These are phyloP conservation scores for Spea multiplicata DNA, from an alignment of 2,113 vertebrate genomes.

Conservation along the genomic window DNA sequence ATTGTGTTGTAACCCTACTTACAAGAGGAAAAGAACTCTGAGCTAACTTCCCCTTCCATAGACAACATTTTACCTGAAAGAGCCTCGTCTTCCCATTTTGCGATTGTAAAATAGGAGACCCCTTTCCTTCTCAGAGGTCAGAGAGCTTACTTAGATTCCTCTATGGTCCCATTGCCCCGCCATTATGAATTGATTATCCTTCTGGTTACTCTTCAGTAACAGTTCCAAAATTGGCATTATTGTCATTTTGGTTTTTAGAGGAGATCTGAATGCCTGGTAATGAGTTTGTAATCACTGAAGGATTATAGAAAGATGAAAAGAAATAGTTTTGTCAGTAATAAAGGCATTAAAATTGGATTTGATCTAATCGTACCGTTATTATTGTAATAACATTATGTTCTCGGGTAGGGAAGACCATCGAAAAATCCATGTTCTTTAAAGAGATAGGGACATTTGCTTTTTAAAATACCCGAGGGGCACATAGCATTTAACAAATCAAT, in stretches of 20 bases:
- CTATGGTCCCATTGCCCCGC: neutral
- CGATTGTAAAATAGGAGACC: too few relatives aligned
- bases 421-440: neutral
- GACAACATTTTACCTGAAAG: neutral
- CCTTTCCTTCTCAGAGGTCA: too few relatives aligned
- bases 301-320: slow-evolving; percentile 14
- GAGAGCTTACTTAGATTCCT: neutral
- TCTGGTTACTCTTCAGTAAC: slow-evolving; percentile 1
- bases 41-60: neutral
- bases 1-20: too few relatives aligned
- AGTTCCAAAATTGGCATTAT: slow-evolving; percentile 21
- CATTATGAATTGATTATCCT: neutral
- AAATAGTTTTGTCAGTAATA: neutral
- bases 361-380: neutral
- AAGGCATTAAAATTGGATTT: slow-evolving; percentile 7
- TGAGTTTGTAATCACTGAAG: neutral
- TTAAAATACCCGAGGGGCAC: too few relatives aligned
- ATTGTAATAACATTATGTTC: neutral
- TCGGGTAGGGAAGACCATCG: neutral
- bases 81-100: too few relatives aligned
- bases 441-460: too few relatives aligned
- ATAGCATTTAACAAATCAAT: too few relatives aligned
- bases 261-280: neutral
- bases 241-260: slow-evolving; percentile 9
- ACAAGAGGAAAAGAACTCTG: neutral